These are phyloP conservation scores for Poeciliopsis occidentalis DNA, from an alignment of 2,113 vertebrate species.

Conservation along the genomic window DNA sequence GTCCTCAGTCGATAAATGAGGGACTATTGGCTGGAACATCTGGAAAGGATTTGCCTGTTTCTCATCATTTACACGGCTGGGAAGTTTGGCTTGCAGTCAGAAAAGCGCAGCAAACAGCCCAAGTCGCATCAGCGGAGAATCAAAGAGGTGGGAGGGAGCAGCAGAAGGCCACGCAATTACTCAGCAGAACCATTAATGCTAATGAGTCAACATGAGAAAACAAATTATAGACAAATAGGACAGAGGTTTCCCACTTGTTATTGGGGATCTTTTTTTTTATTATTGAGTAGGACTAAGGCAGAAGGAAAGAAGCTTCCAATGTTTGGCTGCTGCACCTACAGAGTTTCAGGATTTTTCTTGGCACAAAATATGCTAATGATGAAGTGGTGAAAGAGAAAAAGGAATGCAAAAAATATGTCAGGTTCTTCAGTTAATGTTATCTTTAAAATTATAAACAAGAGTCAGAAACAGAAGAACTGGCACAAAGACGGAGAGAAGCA, in stretches of 20 bases:
- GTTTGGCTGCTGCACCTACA: background rate
- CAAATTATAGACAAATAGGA: slow-evolving; percentile 7
- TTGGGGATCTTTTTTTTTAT: background rate
- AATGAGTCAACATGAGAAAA: slow-evolving; percentile 60
- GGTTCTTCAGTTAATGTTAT: too few species aligned
- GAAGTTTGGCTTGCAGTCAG: slow-evolving; percentile 57
- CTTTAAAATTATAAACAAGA: too few species aligned
- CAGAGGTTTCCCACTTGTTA: slow-evolving; percentile 21
- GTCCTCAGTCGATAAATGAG: slow-evolving; percentile 38
- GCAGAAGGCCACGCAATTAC: slow-evolving; percentile 24
- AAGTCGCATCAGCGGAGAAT: slow-evolving; percentile 56
- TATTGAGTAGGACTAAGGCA: background rate
- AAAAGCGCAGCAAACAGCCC: slow-evolving; percentile 32
- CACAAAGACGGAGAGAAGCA: background rate
- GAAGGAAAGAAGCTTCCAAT: background rate
- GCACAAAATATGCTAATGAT: background rate
- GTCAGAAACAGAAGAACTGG: background rate
- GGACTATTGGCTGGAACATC: slow-evolving; percentile 61
- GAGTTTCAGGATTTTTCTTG: background rate
- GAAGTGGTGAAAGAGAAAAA: background rate
- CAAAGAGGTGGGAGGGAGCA: slow-evolving; percentile 28
- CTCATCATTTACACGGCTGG: slow-evolving; percentile 61
- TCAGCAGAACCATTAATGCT: slow-evolving; percentile 30
- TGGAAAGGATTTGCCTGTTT: slow-evolving; percentile 73
- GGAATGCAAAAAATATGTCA: background rate